Percentiles rank a stretch among this genome's conserved stretches.
Evolutionary conservation across 1,140 invertebrate genomes (phyloP).

Genomic region (Anastatus disparis): DNA sequence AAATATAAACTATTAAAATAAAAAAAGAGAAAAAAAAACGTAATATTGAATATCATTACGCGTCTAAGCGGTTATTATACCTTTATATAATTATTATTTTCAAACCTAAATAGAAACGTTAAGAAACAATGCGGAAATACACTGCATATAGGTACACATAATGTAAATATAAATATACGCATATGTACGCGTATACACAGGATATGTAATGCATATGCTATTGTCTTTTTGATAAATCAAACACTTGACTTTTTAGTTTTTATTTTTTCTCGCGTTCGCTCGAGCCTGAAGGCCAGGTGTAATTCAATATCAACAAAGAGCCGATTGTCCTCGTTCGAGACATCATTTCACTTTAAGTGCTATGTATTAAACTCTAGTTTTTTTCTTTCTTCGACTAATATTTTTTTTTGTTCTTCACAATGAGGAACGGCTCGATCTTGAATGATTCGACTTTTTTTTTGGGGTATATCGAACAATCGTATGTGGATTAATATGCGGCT

Average conservation of each 20-base stretch:
- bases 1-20: not conserved
- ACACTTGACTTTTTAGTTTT: slow-evolving; percentile 1
- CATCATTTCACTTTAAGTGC: slow-evolving; percentile 7
- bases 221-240: slow-evolving; percentile 10
- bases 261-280: no score
- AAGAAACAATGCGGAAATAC: not conserved
- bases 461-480: no score
- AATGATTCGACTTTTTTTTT: no score
- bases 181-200: not conserved
- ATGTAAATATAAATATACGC: not conserved
- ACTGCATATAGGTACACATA: not conserved
- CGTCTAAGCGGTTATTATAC: not conserved
- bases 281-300: slow-evolving; percentile 10
- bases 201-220: not conserved
- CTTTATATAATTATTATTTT: not conserved
- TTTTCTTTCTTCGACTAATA: no score
- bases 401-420: no score
- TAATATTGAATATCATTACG: not conserved
- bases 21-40: no score
- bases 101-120: not conserved
- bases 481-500: no score
- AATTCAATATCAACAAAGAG: slow-evolving; percentile 25
- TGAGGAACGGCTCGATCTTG: no score
- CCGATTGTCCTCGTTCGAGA: slow-evolving; percentile 12
- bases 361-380: no score